Conservation (phyloP, 2,797 vertebrate genomes). For the Carapus acus region DNA sequence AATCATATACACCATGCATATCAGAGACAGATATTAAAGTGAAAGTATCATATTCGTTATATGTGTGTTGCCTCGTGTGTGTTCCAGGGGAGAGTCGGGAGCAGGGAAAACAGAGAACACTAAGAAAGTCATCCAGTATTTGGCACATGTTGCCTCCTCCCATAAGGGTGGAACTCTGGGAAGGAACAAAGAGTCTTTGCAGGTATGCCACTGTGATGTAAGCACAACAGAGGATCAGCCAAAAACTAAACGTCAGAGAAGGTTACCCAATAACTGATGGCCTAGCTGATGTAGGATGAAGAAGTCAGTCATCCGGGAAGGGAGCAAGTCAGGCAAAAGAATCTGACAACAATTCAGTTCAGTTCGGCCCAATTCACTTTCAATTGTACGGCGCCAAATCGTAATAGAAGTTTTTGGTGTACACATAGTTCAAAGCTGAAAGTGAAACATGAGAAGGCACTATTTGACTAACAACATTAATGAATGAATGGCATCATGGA, state of each 20-base stretch:
- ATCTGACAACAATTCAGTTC: too few relatives aligned
- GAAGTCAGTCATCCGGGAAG: background rate
- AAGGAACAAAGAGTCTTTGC: conserved; percentile 68
- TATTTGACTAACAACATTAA: too few relatives aligned
- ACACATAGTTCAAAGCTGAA: too few relatives aligned
- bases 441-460: too few relatives aligned
- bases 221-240: background rate
- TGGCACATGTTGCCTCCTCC: conserved; percentile 88
- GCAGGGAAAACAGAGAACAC: conserved; percentile 94
- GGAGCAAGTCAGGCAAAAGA: too few relatives aligned
- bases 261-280: background rate
- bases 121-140: conserved; percentile 93
- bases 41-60: conserved; percentile 21
- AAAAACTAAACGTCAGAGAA: background rate
- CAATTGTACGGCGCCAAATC: too few relatives aligned
- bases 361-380: too few relatives aligned
- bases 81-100: conserved; percentile 84
- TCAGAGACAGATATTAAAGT: conserved; percentile 3
- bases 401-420: too few relatives aligned
- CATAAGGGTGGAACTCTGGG: conserved; percentile 77
- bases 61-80: conserved; percentile 41
- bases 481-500: too few relatives aligned
- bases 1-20: conserved; percentile 29
- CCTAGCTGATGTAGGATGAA: background rate
- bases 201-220: conserved; percentile 49